Conservation (phyloP, 2,113 vertebrate species). For the Podocnemis expansa region DNA sequence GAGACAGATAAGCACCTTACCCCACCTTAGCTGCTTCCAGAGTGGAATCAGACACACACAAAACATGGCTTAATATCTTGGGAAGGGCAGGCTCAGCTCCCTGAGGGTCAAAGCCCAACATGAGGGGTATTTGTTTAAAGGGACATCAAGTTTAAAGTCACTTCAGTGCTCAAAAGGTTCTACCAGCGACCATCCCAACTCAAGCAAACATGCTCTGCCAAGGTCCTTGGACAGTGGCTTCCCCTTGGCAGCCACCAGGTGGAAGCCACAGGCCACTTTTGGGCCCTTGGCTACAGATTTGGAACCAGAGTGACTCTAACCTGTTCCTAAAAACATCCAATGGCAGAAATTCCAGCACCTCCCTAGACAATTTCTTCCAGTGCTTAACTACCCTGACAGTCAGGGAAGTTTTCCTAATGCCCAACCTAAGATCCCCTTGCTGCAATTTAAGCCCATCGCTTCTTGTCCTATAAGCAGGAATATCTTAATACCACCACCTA, state of each 20-base stretch:
- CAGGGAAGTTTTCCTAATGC: neutral
- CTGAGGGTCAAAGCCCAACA: neutral
- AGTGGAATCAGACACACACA: neutral
- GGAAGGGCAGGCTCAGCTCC: neutral
- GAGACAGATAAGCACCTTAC: no score
- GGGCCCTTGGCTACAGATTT: no score
- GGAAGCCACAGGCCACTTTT: no score
- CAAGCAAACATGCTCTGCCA: no score
- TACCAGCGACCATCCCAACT: neutral
- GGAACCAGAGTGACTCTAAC: neutral
- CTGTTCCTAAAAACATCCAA: neutral
- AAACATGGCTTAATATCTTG: neutral
- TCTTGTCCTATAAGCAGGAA: neutral
- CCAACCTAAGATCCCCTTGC: neutral
- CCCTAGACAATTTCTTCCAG: neutral
- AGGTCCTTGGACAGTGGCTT: no score
- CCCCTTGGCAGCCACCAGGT: no score
- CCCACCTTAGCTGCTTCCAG: no score
- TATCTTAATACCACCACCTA: neutral
- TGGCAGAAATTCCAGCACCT: neutral
- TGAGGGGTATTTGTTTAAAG: accelerated
- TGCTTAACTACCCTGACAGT: neutral
- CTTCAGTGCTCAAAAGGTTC: neutral
- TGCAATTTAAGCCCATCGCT: neutral
- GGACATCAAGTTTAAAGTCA: neutral